A percentile compares a stretch with the other conserved stretches of the same genome.
phyloP scores from a whole-genome alignment of 2,113 vertebrate genomes.

The Colaptes auratus region DNA sequence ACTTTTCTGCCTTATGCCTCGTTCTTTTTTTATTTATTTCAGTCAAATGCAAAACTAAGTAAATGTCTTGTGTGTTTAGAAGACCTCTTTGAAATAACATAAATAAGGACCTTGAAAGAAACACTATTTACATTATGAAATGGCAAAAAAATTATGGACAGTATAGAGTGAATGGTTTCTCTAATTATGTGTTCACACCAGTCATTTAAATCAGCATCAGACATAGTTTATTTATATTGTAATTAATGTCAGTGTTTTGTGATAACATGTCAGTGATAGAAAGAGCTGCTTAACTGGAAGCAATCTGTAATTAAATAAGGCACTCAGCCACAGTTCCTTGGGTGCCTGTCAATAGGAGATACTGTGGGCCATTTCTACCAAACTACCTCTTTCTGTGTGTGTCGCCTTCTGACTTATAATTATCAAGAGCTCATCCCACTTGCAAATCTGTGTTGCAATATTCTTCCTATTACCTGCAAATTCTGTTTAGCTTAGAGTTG shows the following conservation, averaged over 20 bases:
- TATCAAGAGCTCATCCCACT: neutral
- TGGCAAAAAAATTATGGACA: neutral
- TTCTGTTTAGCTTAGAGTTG: neutral
- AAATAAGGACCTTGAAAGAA: neutral
- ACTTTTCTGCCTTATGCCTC: slow-evolving; percentile 26
- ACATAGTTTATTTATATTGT: neutral
- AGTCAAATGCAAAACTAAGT: slow-evolving; percentile 41
- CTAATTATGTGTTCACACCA: neutral
- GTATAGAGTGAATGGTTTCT: neutral
- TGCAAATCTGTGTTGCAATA: neutral
- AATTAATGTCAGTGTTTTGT: neutral
- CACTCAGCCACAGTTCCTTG: neutral
- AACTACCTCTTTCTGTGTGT: neutral
- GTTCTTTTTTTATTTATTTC: slow-evolving; percentile 4
- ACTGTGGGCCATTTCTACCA: neutral
- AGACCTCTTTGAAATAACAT: neutral
- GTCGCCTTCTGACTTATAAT: neutral
- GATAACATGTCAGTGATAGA: neutral
- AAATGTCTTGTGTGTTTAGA: neutral
- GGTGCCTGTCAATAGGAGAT: neutral
- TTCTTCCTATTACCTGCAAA: neutral
- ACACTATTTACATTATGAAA: neutral
- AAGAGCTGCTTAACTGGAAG: neutral
- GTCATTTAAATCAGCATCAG: neutral
- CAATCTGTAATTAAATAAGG: neutral